Conservation (phyloP, 1,140 invertebrate genomes). For the Limonius californicus region DNA sequence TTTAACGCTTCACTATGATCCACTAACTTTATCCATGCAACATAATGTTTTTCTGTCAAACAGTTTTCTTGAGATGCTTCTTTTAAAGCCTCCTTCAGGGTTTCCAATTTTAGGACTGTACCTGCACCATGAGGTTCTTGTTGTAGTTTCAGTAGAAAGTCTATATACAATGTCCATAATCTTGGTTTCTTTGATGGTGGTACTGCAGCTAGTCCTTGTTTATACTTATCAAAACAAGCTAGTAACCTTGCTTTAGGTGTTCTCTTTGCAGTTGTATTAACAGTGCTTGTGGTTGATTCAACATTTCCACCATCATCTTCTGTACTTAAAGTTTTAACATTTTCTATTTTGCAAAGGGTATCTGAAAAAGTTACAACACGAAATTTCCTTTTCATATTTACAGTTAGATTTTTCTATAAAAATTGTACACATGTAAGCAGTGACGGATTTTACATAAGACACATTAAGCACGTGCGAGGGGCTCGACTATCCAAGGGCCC, state of each 20-base stretch:
- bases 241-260: not conserved
- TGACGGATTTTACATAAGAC: too few relatives aligned
- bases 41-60: conserved; percentile 26
- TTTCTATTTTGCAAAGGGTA: too few relatives aligned
- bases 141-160: conserved; percentile 24
- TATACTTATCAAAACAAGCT: conserved; percentile 22
- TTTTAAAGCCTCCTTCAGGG: conserved; percentile 1
- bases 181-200: conserved; percentile 18
- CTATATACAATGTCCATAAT: conserved; percentile 27
- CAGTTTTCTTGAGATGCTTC: conserved; percentile 23
- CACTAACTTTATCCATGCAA: conserved; percentile 24
- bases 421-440: too few relatives aligned
- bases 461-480: too few relatives aligned
- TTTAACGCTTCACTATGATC: conserved; percentile 18
- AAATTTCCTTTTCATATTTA: too few relatives aligned
- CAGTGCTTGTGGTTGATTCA: too few relatives aligned
- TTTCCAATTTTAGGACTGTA: conserved; percentile 17
- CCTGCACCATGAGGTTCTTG: conserved; percentile 17
- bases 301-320: too few relatives aligned
- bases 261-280: not conserved
- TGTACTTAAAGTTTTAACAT: too few relatives aligned
- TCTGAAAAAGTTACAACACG: too few relatives aligned
- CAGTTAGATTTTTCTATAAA: too few relatives aligned
- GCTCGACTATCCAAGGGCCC: too few relatives aligned
- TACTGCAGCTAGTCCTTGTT: conserved; percentile 26